Evolutionary conservation across 2,888 invertebrate species (phyloP), one percentile per base, ranked within the genome.

Genomic region (Drosophila greeni): DNA sequence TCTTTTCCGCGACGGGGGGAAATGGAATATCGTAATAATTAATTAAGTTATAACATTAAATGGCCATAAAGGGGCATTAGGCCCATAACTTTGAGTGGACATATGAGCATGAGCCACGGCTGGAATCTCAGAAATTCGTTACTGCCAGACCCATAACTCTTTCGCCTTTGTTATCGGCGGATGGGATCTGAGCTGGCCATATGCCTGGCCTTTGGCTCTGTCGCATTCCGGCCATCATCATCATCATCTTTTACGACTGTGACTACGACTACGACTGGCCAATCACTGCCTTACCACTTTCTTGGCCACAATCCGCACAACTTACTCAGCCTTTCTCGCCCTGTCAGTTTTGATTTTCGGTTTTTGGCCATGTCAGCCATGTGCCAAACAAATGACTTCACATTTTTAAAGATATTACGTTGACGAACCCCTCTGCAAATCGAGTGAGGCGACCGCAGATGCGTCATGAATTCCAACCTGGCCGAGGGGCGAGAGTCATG

Each of bases 31-130:
- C 72, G 70, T 75, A 80, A 77, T 80, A 80, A 80, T 80, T 80
- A 80, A 80, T 80, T 82, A 80, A 80, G 79, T 80, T 80, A 80
- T 80, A 82, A 82, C 80, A 82, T 80, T 80, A 82, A 80, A 80
- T 66, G 73, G 64, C 79, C 81, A 80, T 80, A 80, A 82, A 80
- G 66, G 76, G 79, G 82, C 65, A 80, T 80, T 80, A 80, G 77
- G 81, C 67, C 73, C 73, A 82, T 80, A 80, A 82, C 67, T 82
- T 75, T 80, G 72, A 77, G 65, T 69, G 72, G 66, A 70, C 68
- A 69, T 66, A 65, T 67, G 72, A 64, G 70, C 64, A 71, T 80
- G 64, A 72, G 72, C 72, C 61, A 68, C 74, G 68, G 18, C 59
- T 57, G 62, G 62, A 62, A 62, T 66, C 75, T 81, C 53, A 40